phyloP scores from a whole-genome alignment of 2,113 vertebrate species.

The Dendrocopos noguchii region DNA sequence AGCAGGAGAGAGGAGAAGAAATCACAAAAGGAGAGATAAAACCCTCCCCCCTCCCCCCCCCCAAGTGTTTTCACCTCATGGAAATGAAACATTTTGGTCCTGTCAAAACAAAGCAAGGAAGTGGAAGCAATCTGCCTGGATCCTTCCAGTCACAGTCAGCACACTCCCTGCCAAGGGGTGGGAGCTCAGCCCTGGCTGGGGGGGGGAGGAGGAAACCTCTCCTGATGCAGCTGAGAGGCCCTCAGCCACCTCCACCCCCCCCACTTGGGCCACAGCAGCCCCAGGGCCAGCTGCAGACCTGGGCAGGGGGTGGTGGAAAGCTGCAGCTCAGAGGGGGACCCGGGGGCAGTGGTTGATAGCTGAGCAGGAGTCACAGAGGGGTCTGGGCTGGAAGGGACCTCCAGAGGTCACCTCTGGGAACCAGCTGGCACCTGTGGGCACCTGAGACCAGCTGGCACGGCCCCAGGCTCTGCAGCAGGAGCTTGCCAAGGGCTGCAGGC shows the following conservation, averaged over 20 bases:
- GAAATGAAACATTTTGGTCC: constrained; percentile 57
- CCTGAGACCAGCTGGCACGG: no score
- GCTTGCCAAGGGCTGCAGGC: no score
- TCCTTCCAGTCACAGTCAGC: constrained; percentile 46
- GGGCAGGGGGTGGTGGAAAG: not conserved
- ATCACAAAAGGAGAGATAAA: no score
- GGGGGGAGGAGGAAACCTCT: not conserved
- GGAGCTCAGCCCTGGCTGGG: constrained; percentile 13
- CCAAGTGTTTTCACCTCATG: constrained; percentile 56
- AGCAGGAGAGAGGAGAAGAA: not conserved
- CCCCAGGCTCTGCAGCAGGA: no score
- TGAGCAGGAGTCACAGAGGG: no score
- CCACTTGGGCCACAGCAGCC: not conserved
- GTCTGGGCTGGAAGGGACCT: no score
- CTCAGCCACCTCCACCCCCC: accelerated
- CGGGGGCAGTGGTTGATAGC: no score
- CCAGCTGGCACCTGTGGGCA: no score
- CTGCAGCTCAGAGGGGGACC: no score
- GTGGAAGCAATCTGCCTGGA: constrained; percentile 64
- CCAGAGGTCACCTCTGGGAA: no score
- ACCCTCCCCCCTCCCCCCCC: not conserved
- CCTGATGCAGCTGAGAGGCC: not conserved
- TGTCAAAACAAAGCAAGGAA: constrained; percentile 49
- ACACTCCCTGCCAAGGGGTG: constrained; percentile 33
- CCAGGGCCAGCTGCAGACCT: not conserved